Conservation (phyloP, 2,113 vertebrate genomes). For the Thamnaconus septentrionalis region DNA sequence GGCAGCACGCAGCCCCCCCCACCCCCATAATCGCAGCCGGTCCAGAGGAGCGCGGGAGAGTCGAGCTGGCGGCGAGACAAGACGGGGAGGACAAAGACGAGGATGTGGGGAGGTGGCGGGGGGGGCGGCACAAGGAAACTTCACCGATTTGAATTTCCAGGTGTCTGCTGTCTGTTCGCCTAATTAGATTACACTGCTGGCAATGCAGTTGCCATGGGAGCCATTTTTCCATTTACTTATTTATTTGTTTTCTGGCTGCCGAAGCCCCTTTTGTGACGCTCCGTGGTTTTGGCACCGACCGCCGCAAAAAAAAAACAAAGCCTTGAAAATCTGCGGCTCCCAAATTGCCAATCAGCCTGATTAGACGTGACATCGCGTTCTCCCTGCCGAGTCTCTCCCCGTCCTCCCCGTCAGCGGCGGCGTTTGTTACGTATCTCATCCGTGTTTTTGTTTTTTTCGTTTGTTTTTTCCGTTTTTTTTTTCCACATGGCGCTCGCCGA, state of each 20-base stretch:
- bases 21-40: slow-evolving; percentile 50
- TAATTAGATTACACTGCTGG: slow-evolving; percentile 42
- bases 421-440: slow-evolving; percentile 53
- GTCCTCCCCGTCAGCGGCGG: too few species aligned
- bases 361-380: slow-evolving; percentile 63
- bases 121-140: slow-evolving; percentile 7
- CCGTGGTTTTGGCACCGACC: slow-evolving; percentile 36
- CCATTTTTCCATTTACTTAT: slow-evolving; percentile 29
- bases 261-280: slow-evolving; percentile 43
- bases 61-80: slow-evolving; percentile 36
- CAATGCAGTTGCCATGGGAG: slow-evolving; percentile 50
- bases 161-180: slow-evolving; percentile 32
- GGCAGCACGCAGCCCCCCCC: slow-evolving; percentile 2
- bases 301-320: slow-evolving; percentile 43
- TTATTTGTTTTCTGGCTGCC: neutral
- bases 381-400: slow-evolving; percentile 46
- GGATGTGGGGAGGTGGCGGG: neutral
- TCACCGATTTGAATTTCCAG: slow-evolving; percentile 35
- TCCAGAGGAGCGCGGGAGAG: slow-evolving; percentile 51
- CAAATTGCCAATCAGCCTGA: slow-evolving; percentile 69
- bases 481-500: too few species aligned
- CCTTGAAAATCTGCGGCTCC: slow-evolving; percentile 56
- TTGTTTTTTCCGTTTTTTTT: too few species aligned
- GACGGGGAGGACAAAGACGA: slow-evolving; percentile 10
- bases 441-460: slow-evolving; percentile 1